Percentiles rank a stretch among this genome's conserved stretches.
Conservation (phyloP, 1,140 invertebrate species). For the Lethocerus indicus region DNA sequence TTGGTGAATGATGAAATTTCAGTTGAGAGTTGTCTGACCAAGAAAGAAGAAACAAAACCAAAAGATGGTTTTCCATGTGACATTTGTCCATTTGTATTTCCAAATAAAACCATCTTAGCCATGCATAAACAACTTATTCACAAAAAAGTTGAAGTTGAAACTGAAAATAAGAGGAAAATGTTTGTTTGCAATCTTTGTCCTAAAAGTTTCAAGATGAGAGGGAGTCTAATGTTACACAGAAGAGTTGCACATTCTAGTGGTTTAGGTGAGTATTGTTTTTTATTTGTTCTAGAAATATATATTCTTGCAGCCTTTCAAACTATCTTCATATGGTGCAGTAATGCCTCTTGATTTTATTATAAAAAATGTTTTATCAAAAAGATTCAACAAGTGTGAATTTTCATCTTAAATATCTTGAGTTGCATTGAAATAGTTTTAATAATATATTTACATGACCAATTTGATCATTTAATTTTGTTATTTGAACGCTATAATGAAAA, state of each 20-base stretch:
- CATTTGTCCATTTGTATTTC: constrained; percentile 46
- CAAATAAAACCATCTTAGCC: constrained; percentile 44
- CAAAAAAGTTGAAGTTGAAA: constrained; percentile 17
- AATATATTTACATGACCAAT: too few relatives aligned
- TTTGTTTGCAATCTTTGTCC: constrained; percentile 60
- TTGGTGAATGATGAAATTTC: background rate
- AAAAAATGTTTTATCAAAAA: too few relatives aligned
- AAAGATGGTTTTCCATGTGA: constrained; percentile 4
- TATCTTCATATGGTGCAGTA: too few relatives aligned
- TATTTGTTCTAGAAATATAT: too few relatives aligned
- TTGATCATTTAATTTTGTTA: too few relatives aligned
- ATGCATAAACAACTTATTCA: constrained; percentile 60
- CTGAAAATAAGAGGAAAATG: constrained; percentile 10
- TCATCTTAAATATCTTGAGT: too few relatives aligned
- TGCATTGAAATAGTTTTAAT: too few relatives aligned
- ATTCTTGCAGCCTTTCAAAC: too few relatives aligned
- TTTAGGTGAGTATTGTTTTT: constrained; percentile 1
- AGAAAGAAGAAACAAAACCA: background rate
- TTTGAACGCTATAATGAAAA: too few relatives aligned
- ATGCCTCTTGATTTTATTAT: too few relatives aligned
- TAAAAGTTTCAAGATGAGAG: constrained; percentile 62
- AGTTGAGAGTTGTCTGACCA: background rate
- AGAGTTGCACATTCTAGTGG: constrained; percentile 52
- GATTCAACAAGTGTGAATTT: too few relatives aligned
- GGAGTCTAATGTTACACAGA: constrained; percentile 63